Evolutionary conservation across 2,888 invertebrate genomes (phyloP).

Genomic region (Ophraella communa): DNA sequence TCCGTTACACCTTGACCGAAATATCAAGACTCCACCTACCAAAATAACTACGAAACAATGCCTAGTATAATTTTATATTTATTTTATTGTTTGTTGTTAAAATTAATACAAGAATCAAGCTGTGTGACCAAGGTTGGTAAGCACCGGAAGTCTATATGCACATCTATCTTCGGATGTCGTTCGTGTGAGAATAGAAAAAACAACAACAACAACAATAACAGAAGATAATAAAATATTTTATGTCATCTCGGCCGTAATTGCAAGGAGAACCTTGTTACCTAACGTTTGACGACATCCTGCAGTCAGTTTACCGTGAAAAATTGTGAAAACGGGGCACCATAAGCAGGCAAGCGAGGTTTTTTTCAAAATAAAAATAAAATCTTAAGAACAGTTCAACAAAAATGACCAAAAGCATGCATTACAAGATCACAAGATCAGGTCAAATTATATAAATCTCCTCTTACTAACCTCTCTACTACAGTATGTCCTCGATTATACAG

Average conservation of each 20-base stretch:
- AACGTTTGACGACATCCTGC: slow-evolving; percentile 20
- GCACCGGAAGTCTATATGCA: slow-evolving; percentile 51
- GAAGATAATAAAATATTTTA: slow-evolving; percentile 48
- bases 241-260: slow-evolving; percentile 45
- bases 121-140: slow-evolving; percentile 54
- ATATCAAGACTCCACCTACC: slow-evolving; percentile 17
- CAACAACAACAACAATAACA: too few relatives aligned
- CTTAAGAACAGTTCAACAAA: too few relatives aligned
- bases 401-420: too few relatives aligned
- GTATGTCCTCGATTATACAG: too few relatives aligned
- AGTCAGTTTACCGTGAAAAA: slow-evolving; percentile 21
- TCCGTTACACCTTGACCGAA: slow-evolving; percentile 29
- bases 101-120: slow-evolving; percentile 54
- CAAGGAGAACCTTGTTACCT: slow-evolving; percentile 39
- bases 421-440: too few relatives aligned
- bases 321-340: too few relatives aligned
- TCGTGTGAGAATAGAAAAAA: slow-evolving; percentile 57
- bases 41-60: slow-evolving; percentile 45
- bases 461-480: too few relatives aligned
- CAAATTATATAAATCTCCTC: too few relatives aligned
- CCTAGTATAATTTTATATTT: too few relatives aligned
- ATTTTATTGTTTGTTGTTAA: slow-evolving; percentile 45
- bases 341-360: too few relatives aligned
- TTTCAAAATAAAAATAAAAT: too few relatives aligned
- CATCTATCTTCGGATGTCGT: slow-evolving; percentile 59